A percentile compares a stretch with the other conserved stretches of the same genome.
These are phyloP conservation scores for Mungos mungo DNA, from an alignment of 2,113 vertebrate species.

Conservation along the genomic window DNA sequence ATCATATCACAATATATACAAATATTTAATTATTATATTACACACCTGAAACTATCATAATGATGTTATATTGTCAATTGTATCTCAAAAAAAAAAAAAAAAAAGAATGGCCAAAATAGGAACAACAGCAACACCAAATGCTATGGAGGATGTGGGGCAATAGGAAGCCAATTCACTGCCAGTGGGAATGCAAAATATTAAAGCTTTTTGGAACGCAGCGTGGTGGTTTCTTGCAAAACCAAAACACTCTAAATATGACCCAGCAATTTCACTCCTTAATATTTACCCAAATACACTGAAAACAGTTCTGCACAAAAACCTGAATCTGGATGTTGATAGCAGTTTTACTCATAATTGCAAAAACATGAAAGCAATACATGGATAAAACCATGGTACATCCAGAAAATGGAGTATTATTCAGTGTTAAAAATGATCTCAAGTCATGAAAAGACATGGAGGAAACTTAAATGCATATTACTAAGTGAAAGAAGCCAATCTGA, in stretches of 20 bases:
- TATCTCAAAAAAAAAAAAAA: neutral
- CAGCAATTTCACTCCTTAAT: neutral
- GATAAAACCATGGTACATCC: neutral
- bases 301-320: neutral
- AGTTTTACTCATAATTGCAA: neutral
- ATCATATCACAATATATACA: neutral
- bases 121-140: neutral
- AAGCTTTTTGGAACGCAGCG: neutral
- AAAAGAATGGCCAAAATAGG: neutral
- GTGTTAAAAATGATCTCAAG: neutral
- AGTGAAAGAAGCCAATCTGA: neutral
- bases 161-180: neutral
- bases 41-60: neutral
- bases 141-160: neutral
- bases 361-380: neutral
- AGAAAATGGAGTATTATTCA: constrained; percentile 1
- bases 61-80: neutral
- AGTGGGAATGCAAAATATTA: neutral
- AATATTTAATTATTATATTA: neutral
- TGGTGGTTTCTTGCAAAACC: neutral
- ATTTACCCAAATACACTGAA: neutral
- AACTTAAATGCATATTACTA: neutral
- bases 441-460: neutral
- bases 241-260: neutral
- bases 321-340: neutral